Base-by-base conservation (phyloP, 2,888 invertebrate species). In the Thereva nobilitata region DNA sequence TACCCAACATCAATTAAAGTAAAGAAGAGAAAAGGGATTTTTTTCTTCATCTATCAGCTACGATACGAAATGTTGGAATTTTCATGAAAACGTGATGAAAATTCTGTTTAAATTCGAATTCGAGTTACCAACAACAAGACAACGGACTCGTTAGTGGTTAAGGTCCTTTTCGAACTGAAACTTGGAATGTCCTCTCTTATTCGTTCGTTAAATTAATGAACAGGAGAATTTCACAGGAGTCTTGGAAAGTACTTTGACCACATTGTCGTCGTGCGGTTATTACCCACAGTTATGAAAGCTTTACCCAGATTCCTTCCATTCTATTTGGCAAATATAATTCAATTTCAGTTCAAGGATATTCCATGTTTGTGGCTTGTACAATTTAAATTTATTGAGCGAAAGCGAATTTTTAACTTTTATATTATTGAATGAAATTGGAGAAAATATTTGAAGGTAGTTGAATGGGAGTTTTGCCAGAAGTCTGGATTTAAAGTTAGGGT, bases 141-240 rank as follows among this genome's bases (percentile, higher is more conserved):
- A 23, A 23, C 23, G 50, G 41, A 40, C 61, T 61, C 61, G 61
- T 61, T 61, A 61, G 61, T 61, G 61, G 61, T 61, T 50, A 61
- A 61, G 50, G 49, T 61, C 50, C 23, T 40, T 50, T 61, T 61
- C 41, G 50, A 61, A 61, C 50, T 41, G 61, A 49, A 61, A 61
- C 50, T 61, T 23, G 61, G 41, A 61, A 50, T 41, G 41, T 49
- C 34, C 37, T 50, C 40, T 61, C 50, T 23, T 23, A 37, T 49
- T 50, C 41, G 61, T 61, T 50, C 49, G 50, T 50, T 50, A 61
- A 61, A 61, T 61, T 61, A 61, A 61, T 61, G 61, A 61, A 61
- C 50, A 59, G 61, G 35, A 61, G 10, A 7, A 9, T 23, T 23
- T 23, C 49, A 49, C 4, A 50, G 61, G 7, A 41, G 35, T 5